phyloP scores from a whole-genome alignment of 2,113 vertebrate species.

The Tachycineta bicolor region DNA sequence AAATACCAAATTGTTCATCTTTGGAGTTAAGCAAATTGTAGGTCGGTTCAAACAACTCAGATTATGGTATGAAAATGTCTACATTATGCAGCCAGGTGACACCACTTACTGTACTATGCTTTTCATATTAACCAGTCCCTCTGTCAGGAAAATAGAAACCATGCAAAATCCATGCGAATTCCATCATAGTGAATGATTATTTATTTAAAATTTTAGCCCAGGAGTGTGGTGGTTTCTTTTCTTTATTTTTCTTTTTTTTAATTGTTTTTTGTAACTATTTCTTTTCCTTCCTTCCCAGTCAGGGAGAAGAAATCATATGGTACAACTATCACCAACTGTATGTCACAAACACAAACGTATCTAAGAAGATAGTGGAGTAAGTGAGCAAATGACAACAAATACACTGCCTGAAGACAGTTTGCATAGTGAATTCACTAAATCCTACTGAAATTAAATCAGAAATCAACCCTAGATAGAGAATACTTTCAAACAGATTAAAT shows the following conservation, averaged over 20 bases:
- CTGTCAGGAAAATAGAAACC: neutral
- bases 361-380: neutral
- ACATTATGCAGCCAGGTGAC: neutral
- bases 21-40: neutral
- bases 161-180: neutral
- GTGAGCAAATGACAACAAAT: neutral
- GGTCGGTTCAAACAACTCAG: neutral
- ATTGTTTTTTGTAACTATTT: neutral
- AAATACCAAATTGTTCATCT: neutral
- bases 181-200: neutral
- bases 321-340: neutral
- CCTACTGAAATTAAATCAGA: neutral
- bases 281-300: neutral
- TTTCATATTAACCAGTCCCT: neutral
- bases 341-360: neutral
- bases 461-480: neutral
- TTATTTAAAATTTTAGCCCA: neutral
- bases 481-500: slow-evolving; percentile 11
- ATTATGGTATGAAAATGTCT: neutral
- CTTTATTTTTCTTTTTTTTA: accelerated
- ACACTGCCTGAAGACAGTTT: neutral
- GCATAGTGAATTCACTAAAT: slow-evolving; percentile 12
- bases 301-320: neutral
- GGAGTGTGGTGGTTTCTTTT: neutral
- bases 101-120: neutral